These are phyloP conservation scores for Gila robusta DNA, from an alignment of 2,797 vertebrate species.

Conservation along the genomic window DNA sequence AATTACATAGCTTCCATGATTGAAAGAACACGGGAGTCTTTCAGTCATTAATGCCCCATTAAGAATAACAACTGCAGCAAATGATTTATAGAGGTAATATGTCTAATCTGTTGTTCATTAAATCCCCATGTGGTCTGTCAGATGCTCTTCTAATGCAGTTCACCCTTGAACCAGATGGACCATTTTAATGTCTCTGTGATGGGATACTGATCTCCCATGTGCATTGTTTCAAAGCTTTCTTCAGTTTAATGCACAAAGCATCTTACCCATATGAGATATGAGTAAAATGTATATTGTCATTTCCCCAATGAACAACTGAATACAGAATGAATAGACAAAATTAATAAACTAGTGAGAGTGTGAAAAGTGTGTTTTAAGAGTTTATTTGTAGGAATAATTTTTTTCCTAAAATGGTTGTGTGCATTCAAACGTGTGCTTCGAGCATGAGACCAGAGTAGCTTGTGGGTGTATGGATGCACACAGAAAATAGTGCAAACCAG, in stretches of 20 bases:
- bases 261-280: not conserved
- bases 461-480: conserved; percentile 43
- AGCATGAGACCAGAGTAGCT: not conserved
- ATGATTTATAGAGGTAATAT: conserved; percentile 48
- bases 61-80: conserved; percentile 10
- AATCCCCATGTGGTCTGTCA: conserved; percentile 40
- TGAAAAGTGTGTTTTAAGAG: not conserved
- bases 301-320: not conserved
- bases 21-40: conserved; percentile 24
- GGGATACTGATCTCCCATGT: conserved; percentile 17
- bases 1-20: not conserved
- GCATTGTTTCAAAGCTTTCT: not conserved
- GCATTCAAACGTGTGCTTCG: not conserved
- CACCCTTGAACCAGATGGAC: conserved; percentile 25
- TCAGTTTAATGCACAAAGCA: conserved; percentile 3
- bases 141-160: conserved; percentile 49
- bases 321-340: not conserved
- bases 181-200: conserved; percentile 33
- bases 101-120: conserved; percentile 51
- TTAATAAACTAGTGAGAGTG: not conserved
- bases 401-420: not conserved
- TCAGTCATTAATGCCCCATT: conserved; percentile 45
- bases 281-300: not conserved
- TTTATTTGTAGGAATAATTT: not conserved
- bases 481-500: conserved; percentile 19